A percentile compares a stretch with the other conserved stretches of the same genome.
Conservation (phyloP, 2,888 invertebrate species). For the Anticlea derivata region DNA sequence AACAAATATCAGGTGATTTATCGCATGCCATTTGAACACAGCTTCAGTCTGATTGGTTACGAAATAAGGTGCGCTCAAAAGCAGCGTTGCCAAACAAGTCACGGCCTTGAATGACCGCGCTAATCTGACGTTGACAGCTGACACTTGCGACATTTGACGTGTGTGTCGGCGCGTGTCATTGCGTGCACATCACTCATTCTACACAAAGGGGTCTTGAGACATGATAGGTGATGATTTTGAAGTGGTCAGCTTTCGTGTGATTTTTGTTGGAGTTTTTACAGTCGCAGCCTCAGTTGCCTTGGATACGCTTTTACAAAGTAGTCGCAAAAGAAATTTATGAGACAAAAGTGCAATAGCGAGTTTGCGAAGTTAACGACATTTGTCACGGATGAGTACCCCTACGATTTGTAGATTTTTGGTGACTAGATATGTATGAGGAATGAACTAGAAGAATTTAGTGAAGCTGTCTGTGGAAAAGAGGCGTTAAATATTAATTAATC, state of each 20-base stretch:
- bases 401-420: slow-evolving; percentile 11
- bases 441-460: too few relatives aligned
- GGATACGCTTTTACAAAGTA: slow-evolving; percentile 30
- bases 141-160: slow-evolving; percentile 23
- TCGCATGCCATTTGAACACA: too few relatives aligned
- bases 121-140: slow-evolving; percentile 28
- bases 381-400: slow-evolving; percentile 38
- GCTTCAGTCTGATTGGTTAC: too few relatives aligned
- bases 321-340: slow-evolving; percentile 39
- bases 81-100: neutral
- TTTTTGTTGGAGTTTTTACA: too few relatives aligned
- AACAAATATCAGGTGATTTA: too few relatives aligned
- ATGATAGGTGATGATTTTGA: too few relatives aligned
- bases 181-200: slow-evolving; percentile 16
- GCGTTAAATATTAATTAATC: too few relatives aligned
- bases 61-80: too few relatives aligned
- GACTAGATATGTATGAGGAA: too few relatives aligned
- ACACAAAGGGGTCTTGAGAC: slow-evolving; percentile 4
- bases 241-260: too few relatives aligned
- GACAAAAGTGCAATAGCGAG: slow-evolving; percentile 52
- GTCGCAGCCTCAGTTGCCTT: too few relatives aligned
- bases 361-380: slow-evolving; percentile 50
- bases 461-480: too few relatives aligned
- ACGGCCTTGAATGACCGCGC: slow-evolving; percentile 13
- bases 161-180: slow-evolving; percentile 21